phyloP scores from a whole-genome alignment of 2,797 vertebrate genomes.

The Ctenopoma kingsleyae region DNA sequence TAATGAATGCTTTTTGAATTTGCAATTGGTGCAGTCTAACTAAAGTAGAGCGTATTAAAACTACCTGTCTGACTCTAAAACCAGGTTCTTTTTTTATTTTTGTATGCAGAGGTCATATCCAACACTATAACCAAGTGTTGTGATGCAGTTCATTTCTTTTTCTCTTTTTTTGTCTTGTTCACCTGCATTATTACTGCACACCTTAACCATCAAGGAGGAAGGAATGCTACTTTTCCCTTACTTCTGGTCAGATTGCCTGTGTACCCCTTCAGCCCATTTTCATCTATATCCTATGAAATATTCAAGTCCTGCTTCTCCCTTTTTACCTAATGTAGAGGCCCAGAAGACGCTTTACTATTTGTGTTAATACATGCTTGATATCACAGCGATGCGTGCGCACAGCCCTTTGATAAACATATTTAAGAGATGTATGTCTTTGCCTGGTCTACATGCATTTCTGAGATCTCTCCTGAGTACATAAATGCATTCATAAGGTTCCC shows the following conservation, averaged over 20 bases:
- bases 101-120: conserved; percentile 7
- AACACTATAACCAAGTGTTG: conserved; percentile 16
- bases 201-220: conserved; percentile 21
- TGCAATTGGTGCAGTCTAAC: neutral
- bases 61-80: conserved; percentile 4
- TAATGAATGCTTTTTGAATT: conserved; percentile 29
- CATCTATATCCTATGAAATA: conserved; percentile 70
- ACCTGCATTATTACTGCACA: conserved; percentile 11
- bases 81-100: conserved; percentile 44
- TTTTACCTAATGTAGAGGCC: conserved; percentile 44
- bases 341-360: conserved; percentile 72
- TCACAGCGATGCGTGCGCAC: conserved; percentile 55
- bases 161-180: conserved; percentile 15
- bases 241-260: conserved; percentile 47
- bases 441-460: conserved; percentile 62
- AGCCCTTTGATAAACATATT: conserved; percentile 82
- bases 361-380: conserved; percentile 72
- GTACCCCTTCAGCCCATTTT: conserved; percentile 40
- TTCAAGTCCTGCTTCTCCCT: conserved; percentile 54
- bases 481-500: conserved; percentile 78
- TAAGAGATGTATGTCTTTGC: conserved; percentile 74
- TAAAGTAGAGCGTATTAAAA: neutral
- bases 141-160: conserved; percentile 34
- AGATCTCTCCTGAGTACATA: conserved; percentile 70
- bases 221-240: conserved; percentile 40